Conservation (phyloP, 2,113 vertebrate species). For the Steatornis caripensis region DNA sequence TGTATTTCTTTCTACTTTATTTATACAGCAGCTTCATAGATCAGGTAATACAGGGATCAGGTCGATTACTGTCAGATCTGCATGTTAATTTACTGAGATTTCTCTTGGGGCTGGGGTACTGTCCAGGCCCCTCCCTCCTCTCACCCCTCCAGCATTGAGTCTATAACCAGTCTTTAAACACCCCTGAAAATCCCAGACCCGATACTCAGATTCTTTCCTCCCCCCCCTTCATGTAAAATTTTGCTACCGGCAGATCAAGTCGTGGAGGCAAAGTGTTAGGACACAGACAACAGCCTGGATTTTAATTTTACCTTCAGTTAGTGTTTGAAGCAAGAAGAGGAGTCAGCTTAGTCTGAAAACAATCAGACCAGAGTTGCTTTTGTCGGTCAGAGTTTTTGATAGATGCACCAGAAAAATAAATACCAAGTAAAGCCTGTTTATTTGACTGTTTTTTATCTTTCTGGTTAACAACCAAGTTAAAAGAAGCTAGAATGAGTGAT, state of each 20-base stretch:
- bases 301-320: not conserved
- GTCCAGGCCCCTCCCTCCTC: not conserved
- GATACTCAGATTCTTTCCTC: not conserved
- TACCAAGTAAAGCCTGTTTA: not conserved
- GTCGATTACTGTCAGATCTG: not conserved
- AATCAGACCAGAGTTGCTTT: not conserved
- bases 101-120: not conserved
- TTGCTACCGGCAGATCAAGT: not conserved
- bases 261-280: not conserved
- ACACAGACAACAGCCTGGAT: not conserved
- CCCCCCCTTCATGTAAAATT: not conserved
- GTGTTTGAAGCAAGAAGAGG: not conserved
- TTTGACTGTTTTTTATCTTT: not conserved
- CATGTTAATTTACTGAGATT: not conserved
- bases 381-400: not conserved
- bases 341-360: not conserved
- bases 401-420: not conserved
- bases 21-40: not conserved
- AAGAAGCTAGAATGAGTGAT: not conserved
- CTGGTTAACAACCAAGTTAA: slow-evolving; percentile 26
- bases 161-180: not conserved
- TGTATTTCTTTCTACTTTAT: not conserved
- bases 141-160: not conserved
- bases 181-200: not conserved
- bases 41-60: not conserved